Evolutionary conservation across 2,888 invertebrate genomes (phyloP).

Genomic region (Cosmorhoe ocellata): DNA sequence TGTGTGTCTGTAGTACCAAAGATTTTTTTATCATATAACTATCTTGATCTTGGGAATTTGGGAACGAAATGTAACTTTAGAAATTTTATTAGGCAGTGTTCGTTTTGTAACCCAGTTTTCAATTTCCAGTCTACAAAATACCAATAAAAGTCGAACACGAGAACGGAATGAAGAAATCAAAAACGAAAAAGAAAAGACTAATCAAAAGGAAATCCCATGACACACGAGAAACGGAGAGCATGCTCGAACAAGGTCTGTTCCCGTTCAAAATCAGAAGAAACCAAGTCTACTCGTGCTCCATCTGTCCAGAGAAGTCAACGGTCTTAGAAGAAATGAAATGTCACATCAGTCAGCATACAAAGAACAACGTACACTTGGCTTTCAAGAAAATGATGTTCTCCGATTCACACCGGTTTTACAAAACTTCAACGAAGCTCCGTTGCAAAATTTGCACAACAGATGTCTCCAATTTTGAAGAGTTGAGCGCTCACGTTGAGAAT

Average conservation of each 20-base stretch:
- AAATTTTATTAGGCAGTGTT: no score
- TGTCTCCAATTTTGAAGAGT: conserved; percentile 51
- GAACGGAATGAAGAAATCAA: conserved; percentile 42
- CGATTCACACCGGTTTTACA: conserved; percentile 61
- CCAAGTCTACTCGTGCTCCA: conserved; percentile 52
- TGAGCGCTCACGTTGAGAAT: conserved; percentile 57
- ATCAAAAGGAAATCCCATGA: conserved; percentile 37
- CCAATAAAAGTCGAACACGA: conserved; percentile 53
- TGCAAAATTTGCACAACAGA: conserved; percentile 68
- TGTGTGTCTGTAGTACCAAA: no score
- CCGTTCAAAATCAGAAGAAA: conserved; percentile 69
- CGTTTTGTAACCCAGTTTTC: no score
- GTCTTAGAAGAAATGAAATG: conserved; percentile 57
- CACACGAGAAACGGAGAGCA: conserved; percentile 51
- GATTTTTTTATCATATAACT: no score
- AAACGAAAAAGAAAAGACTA: conserved; percentile 37
- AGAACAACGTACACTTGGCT: conserved; percentile 54
- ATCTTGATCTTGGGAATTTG: no score
- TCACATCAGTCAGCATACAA: conserved; percentile 58
- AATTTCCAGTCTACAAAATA: conserved; percentile 21
- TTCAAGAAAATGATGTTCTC: conserved; percentile 69
- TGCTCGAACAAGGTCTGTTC: conserved; percentile 61
- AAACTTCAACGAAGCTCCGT: conserved; percentile 42
- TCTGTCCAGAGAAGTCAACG: conserved; percentile 59
- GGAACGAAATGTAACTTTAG: no score